Conservation (phyloP, 2,113 vertebrate species). For the Mus pahari region DNA sequence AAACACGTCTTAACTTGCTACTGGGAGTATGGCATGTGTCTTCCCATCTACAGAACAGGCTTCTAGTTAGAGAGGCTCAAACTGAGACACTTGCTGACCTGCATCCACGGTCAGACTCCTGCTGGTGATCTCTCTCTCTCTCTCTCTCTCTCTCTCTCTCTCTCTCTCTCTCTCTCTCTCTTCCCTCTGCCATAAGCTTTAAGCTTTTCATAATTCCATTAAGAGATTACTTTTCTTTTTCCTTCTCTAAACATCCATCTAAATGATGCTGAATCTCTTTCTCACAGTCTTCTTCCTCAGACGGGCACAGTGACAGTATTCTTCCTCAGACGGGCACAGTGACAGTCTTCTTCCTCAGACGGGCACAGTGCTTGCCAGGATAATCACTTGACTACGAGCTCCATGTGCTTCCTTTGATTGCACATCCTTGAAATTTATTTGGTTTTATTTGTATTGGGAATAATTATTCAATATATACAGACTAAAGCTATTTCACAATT, state of each 20-base stretch:
- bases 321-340: background rate
- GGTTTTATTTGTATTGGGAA: background rate
- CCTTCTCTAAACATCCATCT: background rate
- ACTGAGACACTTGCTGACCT: too few relatives aligned
- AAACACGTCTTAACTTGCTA: background rate
- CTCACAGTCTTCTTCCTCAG: background rate
- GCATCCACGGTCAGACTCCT: fast-evolving
- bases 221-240: background rate
- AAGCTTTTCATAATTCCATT: background rate
- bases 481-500: conserved; percentile 18
- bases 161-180: background rate
- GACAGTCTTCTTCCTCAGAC: background rate
- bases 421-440: background rate
- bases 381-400: background rate
- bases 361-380: background rate
- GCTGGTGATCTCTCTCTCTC: background rate
- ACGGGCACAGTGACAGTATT: background rate
- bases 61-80: fast-evolving
- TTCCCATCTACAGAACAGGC: background rate
- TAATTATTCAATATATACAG: background rate
- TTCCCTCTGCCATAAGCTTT: background rate
- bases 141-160: too few relatives aligned
- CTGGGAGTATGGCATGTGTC: background rate
- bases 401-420: background rate
- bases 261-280: background rate